Conservation (phyloP, 1,140 invertebrate species). For the Aphaenogaster floridana region DNA sequence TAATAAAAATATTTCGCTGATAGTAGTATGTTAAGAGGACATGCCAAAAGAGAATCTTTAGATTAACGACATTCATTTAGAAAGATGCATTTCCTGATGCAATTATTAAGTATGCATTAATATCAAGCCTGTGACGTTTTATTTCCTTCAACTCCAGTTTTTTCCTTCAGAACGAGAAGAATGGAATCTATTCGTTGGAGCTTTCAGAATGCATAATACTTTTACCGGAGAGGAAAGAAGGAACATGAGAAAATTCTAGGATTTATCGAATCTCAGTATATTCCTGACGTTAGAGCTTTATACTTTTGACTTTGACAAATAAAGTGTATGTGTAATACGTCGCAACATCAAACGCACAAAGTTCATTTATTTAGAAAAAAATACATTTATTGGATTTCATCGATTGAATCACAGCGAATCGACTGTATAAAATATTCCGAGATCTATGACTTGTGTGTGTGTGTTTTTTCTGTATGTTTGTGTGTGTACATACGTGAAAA, state of each 20-base stretch:
- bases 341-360: not conserved
- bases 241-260: constrained; percentile 1
- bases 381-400: not conserved
- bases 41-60: not conserved
- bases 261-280: constrained; percentile 1
- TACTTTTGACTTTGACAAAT: not conserved
- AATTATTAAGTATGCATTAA: not conserved
- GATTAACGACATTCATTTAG: not conserved
- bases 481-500: constrained; percentile 29
- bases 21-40: constrained; percentile 1
- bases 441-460: not conserved
- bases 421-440: constrained; percentile 25
- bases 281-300: not conserved
- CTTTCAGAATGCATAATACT: constrained; percentile 22
- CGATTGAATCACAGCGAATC: not conserved
- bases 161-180: constrained; percentile 7
- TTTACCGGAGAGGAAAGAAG: not conserved
- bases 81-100: not conserved
- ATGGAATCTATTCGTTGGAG: constrained; percentile 20
- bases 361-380: constrained; percentile 5
- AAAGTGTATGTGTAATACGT: not conserved
- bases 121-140: not conserved
- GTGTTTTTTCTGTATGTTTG: not conserved
- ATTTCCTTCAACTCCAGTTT: not conserved
- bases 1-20: constrained; percentile 28